Evolutionary conservation across 1,140 invertebrate species (phyloP), one percentile per base, ranked within the genome.

Genomic region (Manduca sexta): DNA sequence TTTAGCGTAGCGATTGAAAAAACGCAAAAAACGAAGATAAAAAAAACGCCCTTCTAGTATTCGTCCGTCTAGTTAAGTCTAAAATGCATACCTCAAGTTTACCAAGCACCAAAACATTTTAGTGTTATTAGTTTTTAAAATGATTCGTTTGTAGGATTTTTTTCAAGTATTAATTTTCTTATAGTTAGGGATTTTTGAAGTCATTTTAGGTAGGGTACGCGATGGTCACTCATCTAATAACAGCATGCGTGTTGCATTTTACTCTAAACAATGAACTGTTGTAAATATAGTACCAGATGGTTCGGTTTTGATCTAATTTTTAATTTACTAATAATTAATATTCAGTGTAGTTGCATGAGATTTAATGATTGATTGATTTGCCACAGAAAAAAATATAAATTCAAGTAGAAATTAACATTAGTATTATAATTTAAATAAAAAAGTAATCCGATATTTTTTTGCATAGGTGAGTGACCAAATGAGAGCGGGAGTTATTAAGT

Each of bases 31-130:
- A 11, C 3, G 29, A 30, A n/a, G n/a, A n/a, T n/a, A n/a, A n/a
- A n/a, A n/a, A n/a, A n/a, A n/a, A n/a, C n/a, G n/a, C n/a, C n/a
- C n/a, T n/a, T n/a, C n/a, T n/a, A n/a, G n/a, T n/a, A n/a, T n/a
- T n/a, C 18, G 14, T 2, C 35, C 17, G 16, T 35, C 4, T 34
- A 35, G 16, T 35, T 34, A 16, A 35, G 10, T 30, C 11, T 3
- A 44, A 47, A 43, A 68, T 64, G 49, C 69, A 75, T 84, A 84
- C 81, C 81, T 84, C 81, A 82, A 74, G 81, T 74, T 84, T 84
- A 84, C 81, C 81, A 75, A 54, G 78, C 81, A 84, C 81, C 81
- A 84, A 84, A 84, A 69, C 72, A 47, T 73, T 69, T 74, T 74
- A 80, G 72, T 67, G 64, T 73, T 77, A 73, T 48, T 71, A 69